Percentiles rank a stretch among this genome's conserved stretches.
phyloP scores from a whole-genome alignment of 1,140 invertebrate genomes.

The Brachionus rubens region DNA sequence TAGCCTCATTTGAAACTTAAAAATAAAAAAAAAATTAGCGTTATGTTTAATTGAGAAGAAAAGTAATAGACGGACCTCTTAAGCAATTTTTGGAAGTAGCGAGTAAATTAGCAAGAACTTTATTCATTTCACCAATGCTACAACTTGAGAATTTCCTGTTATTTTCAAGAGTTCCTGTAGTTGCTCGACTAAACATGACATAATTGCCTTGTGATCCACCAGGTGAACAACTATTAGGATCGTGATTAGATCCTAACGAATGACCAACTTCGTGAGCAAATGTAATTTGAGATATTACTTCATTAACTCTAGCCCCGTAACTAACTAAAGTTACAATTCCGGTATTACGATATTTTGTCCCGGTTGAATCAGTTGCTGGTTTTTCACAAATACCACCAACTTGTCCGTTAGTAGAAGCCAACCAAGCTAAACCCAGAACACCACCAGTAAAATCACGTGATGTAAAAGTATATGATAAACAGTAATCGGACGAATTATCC shows the following conservation, averaged over 20 bases:
- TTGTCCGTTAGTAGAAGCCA: constrained; percentile 62
- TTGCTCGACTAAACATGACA: constrained; percentile 88
- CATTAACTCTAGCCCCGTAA: constrained; percentile 91
- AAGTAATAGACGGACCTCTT: background rate
- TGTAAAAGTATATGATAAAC: constrained; percentile 95
- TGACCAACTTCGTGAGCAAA: constrained; percentile 98
- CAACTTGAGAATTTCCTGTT: constrained; percentile 91
- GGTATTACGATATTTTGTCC: constrained; percentile 74
- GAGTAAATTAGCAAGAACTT: constrained; percentile 66
- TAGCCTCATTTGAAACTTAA: constrained; percentile 70
- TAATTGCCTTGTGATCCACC: constrained; percentile 50
- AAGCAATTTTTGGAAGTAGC: constrained; percentile 20
- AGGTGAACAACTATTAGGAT: background rate
- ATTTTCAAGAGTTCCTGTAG: constrained; percentile 84
- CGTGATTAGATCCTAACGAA: constrained; percentile 83
- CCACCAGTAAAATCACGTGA: constrained; percentile 95
- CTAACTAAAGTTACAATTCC: constrained; percentile 99
- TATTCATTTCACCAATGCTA: constrained; percentile 61
- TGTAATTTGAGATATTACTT: constrained; percentile 92
- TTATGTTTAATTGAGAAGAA: background rate
- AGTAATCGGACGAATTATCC: constrained; percentile 93
- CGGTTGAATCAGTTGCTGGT: constrained; percentile 59
- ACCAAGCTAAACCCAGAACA: constrained; percentile 93
- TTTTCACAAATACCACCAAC: constrained; percentile 93
- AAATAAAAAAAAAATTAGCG: background rate